Base-by-base conservation (phyloP, 2,113 vertebrate species). In the Ceuthmochares aereus region DNA sequence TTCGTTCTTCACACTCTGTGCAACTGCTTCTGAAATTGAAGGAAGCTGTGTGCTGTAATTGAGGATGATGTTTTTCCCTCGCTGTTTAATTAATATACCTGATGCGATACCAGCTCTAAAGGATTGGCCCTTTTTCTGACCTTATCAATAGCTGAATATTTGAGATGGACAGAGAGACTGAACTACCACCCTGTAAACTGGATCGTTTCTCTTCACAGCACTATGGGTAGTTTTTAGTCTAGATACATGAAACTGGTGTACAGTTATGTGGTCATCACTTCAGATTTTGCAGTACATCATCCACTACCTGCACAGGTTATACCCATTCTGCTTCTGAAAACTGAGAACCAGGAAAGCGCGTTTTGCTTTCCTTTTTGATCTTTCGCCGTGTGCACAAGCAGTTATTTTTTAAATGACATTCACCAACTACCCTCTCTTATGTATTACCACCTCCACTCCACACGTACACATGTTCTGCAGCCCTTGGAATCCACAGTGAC, bases 361-460 rank as follows among this genome's bases (percentile, higher is more conserved):
- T 34, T 86, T 82, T 73, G 6, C n/a, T 68, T 70, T 27, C 14
- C 26, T 63, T 89, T 68, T 37, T 26, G 63, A 58, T 68, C 43
- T 85, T 80, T 43, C 30, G 23, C 63, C 78, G 36, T 43, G 12
- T 12, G 27, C 37, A 59, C 60, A 66, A 58, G 68, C 32, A 51
- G 55, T 56, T 84, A 89, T 36, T 88, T 91, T 95, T 87, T 66
- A 92, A 94, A 87, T 36, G 2, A 90, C 52, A 75, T 45, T 69
- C 60, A 54, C 79, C 73, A 81, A 89, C 76, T 78, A 73, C 92
- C 64, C 47, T 67, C 54, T 93, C 84, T 78, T 86, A 90, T 49
- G 69, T 70, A 67, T 56, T 80, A 90, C 68, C 76, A 82, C 91
- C 84, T 93, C 81, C 78, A 77, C 59, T 85, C 67, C 56, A 56